phyloP scores from a whole-genome alignment of 2,113 vertebrate genomes.

The Sinosuthora webbiana region DNA sequence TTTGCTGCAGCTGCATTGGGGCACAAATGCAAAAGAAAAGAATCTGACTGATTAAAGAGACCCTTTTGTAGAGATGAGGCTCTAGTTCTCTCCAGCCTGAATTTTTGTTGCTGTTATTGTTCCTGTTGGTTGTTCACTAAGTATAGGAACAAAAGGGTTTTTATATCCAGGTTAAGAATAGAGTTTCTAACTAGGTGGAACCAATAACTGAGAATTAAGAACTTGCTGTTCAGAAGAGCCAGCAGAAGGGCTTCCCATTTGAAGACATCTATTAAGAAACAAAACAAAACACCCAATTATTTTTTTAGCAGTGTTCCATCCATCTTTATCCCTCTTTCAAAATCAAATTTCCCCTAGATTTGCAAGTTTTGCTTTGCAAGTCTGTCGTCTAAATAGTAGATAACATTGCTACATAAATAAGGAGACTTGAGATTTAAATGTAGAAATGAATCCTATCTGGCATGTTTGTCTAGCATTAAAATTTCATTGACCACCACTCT shows the following conservation, averaged over 20 bases:
- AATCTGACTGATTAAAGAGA: neutral
- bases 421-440: neutral
- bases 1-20: neutral
- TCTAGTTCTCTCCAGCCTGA: neutral
- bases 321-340: neutral
- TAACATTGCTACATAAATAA: neutral
- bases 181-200: slow-evolving; percentile 4
- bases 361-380: neutral
- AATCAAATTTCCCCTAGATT: neutral
- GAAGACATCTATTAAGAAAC: neutral
- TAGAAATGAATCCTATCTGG: slow-evolving; percentile 24
- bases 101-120: neutral
- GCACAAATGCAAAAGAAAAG: neutral
- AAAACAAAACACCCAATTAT: neutral
- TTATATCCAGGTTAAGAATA: neutral
- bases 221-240: neutral
- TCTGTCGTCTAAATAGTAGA: neutral
- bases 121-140: neutral
- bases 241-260: neutral
- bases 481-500: neutral
- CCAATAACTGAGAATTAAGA: neutral
- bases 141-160: neutral
- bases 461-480: neutral
- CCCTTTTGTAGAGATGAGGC: neutral
- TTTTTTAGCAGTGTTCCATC: neutral